Conservation (phyloP, 2,888 invertebrate genomes). For the Drosophila suboccidentalis region DNA sequence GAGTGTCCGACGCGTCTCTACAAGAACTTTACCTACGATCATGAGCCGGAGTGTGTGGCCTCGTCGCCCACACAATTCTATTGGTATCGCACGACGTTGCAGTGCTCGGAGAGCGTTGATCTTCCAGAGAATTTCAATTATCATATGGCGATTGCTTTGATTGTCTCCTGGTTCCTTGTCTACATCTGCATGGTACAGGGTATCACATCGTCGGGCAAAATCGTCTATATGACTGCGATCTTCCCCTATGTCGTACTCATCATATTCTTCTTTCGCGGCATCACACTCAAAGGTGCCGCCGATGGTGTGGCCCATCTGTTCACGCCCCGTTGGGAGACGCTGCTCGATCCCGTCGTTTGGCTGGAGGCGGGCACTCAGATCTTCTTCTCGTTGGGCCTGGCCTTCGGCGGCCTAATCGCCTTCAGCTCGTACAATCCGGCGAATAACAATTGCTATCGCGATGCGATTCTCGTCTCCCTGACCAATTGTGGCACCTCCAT, state of each 20-base stretch:
- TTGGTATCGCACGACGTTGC: conserved; percentile 97
- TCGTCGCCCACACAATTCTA: conserved; percentile 97
- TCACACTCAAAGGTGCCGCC: conserved; percentile 92
- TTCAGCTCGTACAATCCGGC: conserved; percentile 97
- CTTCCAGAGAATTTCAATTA: conserved; percentile 95
- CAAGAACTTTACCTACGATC: conserved; percentile 91
- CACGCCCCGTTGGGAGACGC: conserved; percentile 96
- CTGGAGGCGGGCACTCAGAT: conserved; percentile 99
- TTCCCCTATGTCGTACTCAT: conserved; percentile 98
- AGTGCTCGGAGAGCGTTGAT: conserved; percentile 95
- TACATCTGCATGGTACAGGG: conserved; percentile 99
- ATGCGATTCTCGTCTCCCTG: conserved; percentile 96
- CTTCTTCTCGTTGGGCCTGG: conserved; percentile 97
- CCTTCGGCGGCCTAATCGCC: conserved; percentile 98
- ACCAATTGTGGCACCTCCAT: conserved; percentile 98
- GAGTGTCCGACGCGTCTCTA: conserved; percentile 95
- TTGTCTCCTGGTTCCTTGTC: conserved; percentile 96
- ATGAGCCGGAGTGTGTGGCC: conserved; percentile 92
- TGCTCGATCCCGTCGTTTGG: conserved; percentile 98
- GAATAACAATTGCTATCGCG: conserved; percentile 97
- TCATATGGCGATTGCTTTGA: conserved; percentile 94
- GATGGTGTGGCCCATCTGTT: conserved; percentile 96
- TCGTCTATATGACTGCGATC: conserved; percentile 98
- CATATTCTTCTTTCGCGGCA: conserved; percentile 97
- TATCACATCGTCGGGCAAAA: conserved; percentile 98